Percentiles rank a stretch among this genome's conserved stretches.
These are phyloP conservation scores for Platyscapa corneri DNA, from an alignment of 1,140 invertebrate genomes.

Conservation along the genomic window DNA sequence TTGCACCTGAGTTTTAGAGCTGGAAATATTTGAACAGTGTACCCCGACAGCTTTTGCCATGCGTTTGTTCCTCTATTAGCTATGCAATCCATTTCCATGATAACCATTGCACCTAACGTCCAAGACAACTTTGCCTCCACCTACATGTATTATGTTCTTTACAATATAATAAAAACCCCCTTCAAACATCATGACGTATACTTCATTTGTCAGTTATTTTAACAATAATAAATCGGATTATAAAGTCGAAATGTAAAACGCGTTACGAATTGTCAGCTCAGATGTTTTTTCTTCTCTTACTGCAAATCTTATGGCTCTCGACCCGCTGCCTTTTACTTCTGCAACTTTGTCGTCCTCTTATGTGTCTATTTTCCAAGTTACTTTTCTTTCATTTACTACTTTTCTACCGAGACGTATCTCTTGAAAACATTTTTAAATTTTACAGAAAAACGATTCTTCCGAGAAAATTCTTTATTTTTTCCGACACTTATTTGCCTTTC, in stretches of 20 bases:
- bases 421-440: slow-evolving; percentile 2
- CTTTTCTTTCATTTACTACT: not conserved
- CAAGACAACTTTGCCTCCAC: not conserved
- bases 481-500: not conserved
- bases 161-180: not conserved
- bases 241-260: not conserved
- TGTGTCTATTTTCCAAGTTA: not conserved
- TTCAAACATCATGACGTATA: not conserved
- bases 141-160: not conserved
- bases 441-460: not conserved
- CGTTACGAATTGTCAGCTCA: not conserved
- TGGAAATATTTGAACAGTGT: not conserved
- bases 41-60: not conserved
- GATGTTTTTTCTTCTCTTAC: not conserved
- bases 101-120: not conserved
- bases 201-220: not conserved
- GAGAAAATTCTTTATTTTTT: not conserved
- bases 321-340: not conserved
- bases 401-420: not conserved
- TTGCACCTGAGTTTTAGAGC: not conserved
- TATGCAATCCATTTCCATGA: not conserved
- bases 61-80: not conserved
- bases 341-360: not conserved
- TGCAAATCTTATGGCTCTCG: not conserved
- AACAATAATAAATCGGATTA: not conserved